A percentile compares a stretch with the other conserved stretches of the same genome.
phyloP scores from a whole-genome alignment of 2,113 vertebrate species.

The Myotis davidii region DNA sequence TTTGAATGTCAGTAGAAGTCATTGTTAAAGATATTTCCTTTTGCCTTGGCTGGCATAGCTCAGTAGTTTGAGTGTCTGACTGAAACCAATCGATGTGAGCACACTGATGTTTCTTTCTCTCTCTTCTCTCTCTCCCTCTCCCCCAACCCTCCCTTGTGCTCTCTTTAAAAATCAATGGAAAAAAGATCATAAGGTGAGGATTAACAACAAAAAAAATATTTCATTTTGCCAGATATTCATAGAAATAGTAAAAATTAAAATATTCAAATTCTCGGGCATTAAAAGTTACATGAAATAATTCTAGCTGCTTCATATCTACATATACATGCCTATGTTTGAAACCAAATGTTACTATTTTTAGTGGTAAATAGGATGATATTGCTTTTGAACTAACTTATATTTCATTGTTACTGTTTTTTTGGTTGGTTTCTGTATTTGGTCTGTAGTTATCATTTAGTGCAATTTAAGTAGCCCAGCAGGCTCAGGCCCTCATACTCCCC shows the following conservation, averaged over 20 bases:
- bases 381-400: not conserved
- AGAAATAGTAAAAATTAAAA: constrained; percentile 11
- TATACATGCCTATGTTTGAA: not conserved
- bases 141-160: too few species aligned
- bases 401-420: not conserved
- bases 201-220: not conserved
- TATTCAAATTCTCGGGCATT: not conserved
- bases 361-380: not conserved
- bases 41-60: not conserved
- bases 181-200: too few species aligned
- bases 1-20: constrained; percentile 9
- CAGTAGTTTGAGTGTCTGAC: too few species aligned
- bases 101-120: too few species aligned
- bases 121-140: too few species aligned
- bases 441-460: not conserved
- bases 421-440: not conserved
- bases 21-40: not conserved
- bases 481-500: not conserved
- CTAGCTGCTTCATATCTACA: not conserved
- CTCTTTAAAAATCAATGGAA: too few species aligned
- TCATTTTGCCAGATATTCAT: not conserved
- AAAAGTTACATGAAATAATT: not conserved
- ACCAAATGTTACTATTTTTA: not conserved
- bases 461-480: not conserved
- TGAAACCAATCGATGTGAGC: too few species aligned